Evolutionary conservation across 2,888 invertebrate species (phyloP), one percentile per base, ranked within the genome.

Genomic region (Ptilodon capucinus): DNA sequence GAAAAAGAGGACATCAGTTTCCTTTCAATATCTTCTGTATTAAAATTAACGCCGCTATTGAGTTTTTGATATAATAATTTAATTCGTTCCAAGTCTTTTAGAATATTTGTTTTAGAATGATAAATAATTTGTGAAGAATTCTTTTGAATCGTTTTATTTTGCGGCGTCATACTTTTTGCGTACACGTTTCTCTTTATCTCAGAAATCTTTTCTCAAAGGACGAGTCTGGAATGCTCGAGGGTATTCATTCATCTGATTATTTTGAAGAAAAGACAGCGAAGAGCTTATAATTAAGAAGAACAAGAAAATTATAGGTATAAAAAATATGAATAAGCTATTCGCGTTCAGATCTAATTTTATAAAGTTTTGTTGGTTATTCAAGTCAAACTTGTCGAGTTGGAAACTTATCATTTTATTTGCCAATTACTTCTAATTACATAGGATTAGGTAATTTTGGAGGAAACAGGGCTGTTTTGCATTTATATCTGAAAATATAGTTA

Each of bases 201-300:
- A 62, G 60, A 79, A 80, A 84, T 80, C 76, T 84, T 70, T 73
- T 75, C 76, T 82, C 80, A 86, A 85, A 87, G 81, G 80, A 73
- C 78, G 72, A 73, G 67, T 66, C 76, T 73, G 74, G 74, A 79
- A 81, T 81, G 75, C 80, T 81, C 77, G 74, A 77, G 78, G 79
- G 79, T 76, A 80, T 85, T 85, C 74, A 78, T 84, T 84, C 71
- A 81, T 83, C 78, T 79, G 78, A 84, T 83, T 85, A 81, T 83
- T 76, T 78, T 71, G 72, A 62, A 73, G 68, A 79, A 73, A 76
- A 75, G 73, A 77, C 76, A 74, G 69, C 61, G 65, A 62, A 46
- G 54, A 64, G 71, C 79, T 84, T 78, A 77, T 84, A 79, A 79
- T 79, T 79, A 74, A 65, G 68, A 42, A 36, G 49, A 46, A 55